Conservation (phyloP, 2,797 vertebrate genomes). For the Graptemys geographica region DNA sequence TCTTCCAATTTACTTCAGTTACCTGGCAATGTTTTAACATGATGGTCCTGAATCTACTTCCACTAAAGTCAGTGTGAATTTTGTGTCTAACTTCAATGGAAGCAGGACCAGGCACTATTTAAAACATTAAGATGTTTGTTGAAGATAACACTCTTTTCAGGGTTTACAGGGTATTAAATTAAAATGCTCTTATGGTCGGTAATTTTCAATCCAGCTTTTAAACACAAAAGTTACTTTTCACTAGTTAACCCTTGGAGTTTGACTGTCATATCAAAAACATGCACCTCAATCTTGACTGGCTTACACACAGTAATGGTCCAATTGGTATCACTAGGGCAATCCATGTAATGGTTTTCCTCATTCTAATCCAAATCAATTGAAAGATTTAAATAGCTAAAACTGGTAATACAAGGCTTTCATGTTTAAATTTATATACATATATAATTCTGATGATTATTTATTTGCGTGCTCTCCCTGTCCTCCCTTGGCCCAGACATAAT, state of each 20-base stretch:
- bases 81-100: background rate
- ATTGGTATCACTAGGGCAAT: rapidly evolving
- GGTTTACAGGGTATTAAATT: background rate
- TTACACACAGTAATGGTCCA: background rate
- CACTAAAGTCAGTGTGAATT: background rate
- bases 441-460: background rate
- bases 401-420: background rate
- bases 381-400: conserved; percentile 8
- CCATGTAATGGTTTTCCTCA: background rate
- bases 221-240: background rate
- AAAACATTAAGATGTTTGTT: background rate
- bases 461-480: background rate
- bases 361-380: background rate
- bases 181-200: background rate
- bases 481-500: background rate
- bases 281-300: background rate
- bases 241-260: background rate
- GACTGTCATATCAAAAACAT: background rate
- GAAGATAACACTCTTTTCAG: background rate
- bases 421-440: background rate
- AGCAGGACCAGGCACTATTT: background rate
- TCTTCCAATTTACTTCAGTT: background rate
- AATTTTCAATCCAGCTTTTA: background rate
- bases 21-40: background rate
- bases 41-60: background rate